Percentiles rank a stretch among this genome's conserved stretches.
These are phyloP conservation scores for Pipa parva DNA, from an alignment of 2,113 vertebrate genomes.

Conservation along the genomic window DNA sequence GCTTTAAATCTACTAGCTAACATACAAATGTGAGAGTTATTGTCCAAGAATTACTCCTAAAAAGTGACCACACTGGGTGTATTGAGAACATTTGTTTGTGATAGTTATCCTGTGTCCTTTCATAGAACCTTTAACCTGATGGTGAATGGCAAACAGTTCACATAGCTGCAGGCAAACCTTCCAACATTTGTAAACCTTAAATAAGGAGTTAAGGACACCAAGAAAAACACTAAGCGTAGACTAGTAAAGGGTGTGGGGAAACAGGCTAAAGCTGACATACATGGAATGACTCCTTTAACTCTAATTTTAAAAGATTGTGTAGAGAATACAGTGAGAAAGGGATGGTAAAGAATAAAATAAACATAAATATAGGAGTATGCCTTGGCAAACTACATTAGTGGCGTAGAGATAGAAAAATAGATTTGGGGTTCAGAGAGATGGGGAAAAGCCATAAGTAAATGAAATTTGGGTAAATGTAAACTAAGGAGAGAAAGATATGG, in stretches of 20 bases:
- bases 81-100: conserved; percentile 21
- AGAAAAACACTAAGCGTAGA: background rate
- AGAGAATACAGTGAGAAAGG: too few species aligned
- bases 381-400: too few species aligned
- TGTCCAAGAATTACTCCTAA: conserved; percentile 19
- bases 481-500: too few species aligned
- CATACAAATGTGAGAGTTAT: conserved; percentile 22
- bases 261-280: too few species aligned
- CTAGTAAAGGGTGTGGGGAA: background rate
- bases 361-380: too few species aligned
- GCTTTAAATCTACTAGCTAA: conserved; percentile 9
- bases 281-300: too few species aligned
- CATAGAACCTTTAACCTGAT: background rate
- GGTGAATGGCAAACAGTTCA: background rate
- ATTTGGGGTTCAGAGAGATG: too few species aligned
- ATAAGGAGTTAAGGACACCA: background rate
- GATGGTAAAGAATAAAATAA: too few species aligned
- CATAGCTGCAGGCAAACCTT: background rate
- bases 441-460: too few species aligned
- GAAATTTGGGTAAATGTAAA: too few species aligned
- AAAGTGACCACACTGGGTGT: conserved; percentile 22
- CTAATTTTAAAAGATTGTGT: too few species aligned
- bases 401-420: too few species aligned
- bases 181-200: background rate
- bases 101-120: background rate